phyloP scores from a whole-genome alignment of 2,888 invertebrate species.

The Proisotoma minuta region DNA sequence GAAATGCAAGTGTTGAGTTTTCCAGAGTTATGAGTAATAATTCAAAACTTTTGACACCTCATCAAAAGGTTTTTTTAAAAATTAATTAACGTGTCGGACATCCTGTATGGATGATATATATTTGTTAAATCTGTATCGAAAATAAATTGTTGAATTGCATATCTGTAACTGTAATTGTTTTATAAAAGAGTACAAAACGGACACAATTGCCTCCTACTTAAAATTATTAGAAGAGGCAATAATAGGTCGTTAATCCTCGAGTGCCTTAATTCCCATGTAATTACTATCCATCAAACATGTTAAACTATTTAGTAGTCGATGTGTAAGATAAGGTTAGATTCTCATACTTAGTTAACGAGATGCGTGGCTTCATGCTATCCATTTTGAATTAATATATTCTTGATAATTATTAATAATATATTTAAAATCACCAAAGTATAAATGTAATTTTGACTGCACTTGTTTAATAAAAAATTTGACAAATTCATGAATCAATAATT shows the following conservation, averaged over 20 bases:
- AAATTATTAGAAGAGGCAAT: too few relatives aligned
- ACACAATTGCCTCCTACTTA: conserved; percentile 6
- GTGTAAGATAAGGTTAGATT: conserved; percentile 18
- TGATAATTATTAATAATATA: too few relatives aligned
- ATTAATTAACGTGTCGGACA: background rate
- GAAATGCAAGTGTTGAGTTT: too few relatives aligned
- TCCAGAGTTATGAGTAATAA: background rate
- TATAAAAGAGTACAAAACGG: conserved; percentile 8
- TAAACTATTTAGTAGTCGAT: conserved; percentile 4
- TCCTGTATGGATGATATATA: too few relatives aligned
- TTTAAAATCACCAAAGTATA: too few relatives aligned
- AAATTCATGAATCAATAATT: too few relatives aligned
- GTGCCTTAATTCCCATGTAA: conserved; percentile 16
- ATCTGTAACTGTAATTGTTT: background rate
- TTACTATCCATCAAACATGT: conserved; percentile 3
- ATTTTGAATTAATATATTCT: too few relatives aligned
- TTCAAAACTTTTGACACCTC: background rate
- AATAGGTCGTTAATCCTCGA: conserved; percentile 4
- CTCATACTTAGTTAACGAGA: conserved; percentile 26
- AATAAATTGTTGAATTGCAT: background rate
- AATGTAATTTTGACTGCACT: too few relatives aligned
- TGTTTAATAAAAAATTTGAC: too few relatives aligned
- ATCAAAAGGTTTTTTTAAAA: background rate
- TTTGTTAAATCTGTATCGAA: too few relatives aligned
- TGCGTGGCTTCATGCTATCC: too few relatives aligned